phyloP scores from a whole-genome alignment of 2,888 invertebrate species.

The Brenthis hecate region DNA sequence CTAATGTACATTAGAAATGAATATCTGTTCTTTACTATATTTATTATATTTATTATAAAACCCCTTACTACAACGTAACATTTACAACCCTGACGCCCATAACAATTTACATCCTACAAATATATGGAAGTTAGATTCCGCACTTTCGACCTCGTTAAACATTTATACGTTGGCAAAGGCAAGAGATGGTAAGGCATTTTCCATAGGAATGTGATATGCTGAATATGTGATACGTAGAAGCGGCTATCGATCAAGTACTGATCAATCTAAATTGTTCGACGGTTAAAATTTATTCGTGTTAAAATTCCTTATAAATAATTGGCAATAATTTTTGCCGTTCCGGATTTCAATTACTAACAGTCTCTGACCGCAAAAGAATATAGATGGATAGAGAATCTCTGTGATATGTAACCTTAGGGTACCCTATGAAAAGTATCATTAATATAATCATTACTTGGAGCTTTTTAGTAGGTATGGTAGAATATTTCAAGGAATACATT shows the following conservation, averaged over 20 bases:
- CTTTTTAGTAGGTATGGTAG: too few species aligned
- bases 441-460: too few species aligned
- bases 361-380: too few species aligned
- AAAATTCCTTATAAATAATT: background rate
- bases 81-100: background rate
- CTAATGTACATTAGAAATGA: too few species aligned
- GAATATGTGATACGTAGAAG: background rate
- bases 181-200: background rate
- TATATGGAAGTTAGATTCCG: slow-evolving; percentile 4
- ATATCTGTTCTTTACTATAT: too few species aligned
- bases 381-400: too few species aligned
- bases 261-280: slow-evolving; percentile 14
- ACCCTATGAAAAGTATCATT: too few species aligned
- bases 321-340: background rate
- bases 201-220: background rate
- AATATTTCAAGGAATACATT: too few species aligned
- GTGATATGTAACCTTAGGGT: too few species aligned
- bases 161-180: slow-evolving; percentile 10
- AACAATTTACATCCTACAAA: slow-evolving; percentile 8
- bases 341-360: too few species aligned
- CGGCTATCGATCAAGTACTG: slow-evolving; percentile 9
- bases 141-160: slow-evolving; percentile 24
- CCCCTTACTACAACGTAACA: too few species aligned
- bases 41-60: too few species aligned
- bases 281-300: slow-evolving; percentile 4